These are phyloP conservation scores for Phoeniculus purpureus DNA, from an alignment of 2,797 vertebrate species.

Conservation along the genomic window DNA sequence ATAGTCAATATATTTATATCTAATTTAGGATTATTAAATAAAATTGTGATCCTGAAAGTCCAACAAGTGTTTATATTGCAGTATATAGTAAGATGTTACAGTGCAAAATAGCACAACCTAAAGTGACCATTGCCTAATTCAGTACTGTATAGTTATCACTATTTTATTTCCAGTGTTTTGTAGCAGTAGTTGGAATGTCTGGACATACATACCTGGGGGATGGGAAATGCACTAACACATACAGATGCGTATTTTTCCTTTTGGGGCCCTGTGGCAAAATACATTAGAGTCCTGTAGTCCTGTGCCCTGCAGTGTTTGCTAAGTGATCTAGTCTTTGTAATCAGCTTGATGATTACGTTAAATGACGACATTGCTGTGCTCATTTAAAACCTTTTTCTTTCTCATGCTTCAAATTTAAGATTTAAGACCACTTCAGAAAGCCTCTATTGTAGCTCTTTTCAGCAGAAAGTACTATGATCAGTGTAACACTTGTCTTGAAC, in stretches of 20 bases:
- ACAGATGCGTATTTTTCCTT: constrained; percentile 15
- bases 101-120: background rate
- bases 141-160: background rate
- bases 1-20: too few relatives aligned
- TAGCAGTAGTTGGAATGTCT: constrained; percentile 3
- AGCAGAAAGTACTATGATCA: background rate
- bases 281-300: background rate
- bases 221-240: constrained; percentile 21
- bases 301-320: background rate
- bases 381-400: constrained; percentile 6
- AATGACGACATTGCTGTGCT: background rate
- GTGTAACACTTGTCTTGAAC: background rate
- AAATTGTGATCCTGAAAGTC: background rate
- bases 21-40: background rate
- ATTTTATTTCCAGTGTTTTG: constrained; percentile 6
- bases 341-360: background rate
- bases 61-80: background rate
- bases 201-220: background rate
- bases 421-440: constrained; percentile 17
- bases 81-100: background rate
- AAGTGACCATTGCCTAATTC: background rate
- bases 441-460: background rate
- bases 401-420: background rate
- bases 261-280: background rate
- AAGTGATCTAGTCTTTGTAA: background rate